Base-by-base conservation (phyloP, 2,113 vertebrate genomes). In the Choloepus hoffmanni region DNA sequence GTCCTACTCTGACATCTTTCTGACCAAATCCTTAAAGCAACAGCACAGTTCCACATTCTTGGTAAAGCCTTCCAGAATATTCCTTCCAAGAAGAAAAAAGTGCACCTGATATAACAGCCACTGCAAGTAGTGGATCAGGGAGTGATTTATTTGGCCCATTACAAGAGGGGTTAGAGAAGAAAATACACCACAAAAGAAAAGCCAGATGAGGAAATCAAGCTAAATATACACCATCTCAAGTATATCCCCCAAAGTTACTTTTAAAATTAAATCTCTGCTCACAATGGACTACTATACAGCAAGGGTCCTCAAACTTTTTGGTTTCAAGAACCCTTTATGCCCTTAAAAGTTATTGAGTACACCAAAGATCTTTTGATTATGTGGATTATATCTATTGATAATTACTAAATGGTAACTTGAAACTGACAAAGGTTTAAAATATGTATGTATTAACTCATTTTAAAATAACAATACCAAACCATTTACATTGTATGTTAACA, bases 11-110 rank as follows among this genome's bases (percentile, higher is more conserved):
- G 90, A 97, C 90, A 85, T 90, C 65, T 65, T 89, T 81, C 82
- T 96, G 92, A 85, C 85, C 81, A 93, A 70, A 83, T 96, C 8
- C 89, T 90, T 97, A 94, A 97, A 97, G 84, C 95, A 94, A 95
- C 95, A 96, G 76, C 50, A 84, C 65, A 93, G 86, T 60, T 86
- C 74, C 79, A 91, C 92, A 95, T 95, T 97, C 94, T 90, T 97
- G 87, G 96, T 90, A 90, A 85, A 97, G 77, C 36, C 19, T 95
- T 92, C 90, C 92, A 93, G 82, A 85, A 78, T 89, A 74, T 85
- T 85, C 58, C 88, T 89, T 88, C 92, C 89, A 92, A 81, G 87
- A 95, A 82, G 81, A 90, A 95, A 83, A 92, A 95, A 88, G 81
- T 90, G 18, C 85, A 97, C 95, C 95, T 96, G 94, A 97, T 95